These are phyloP conservation scores for Drosophila funebris DNA, from an alignment of 1,140 invertebrate genomes.

Conservation along the genomic window DNA sequence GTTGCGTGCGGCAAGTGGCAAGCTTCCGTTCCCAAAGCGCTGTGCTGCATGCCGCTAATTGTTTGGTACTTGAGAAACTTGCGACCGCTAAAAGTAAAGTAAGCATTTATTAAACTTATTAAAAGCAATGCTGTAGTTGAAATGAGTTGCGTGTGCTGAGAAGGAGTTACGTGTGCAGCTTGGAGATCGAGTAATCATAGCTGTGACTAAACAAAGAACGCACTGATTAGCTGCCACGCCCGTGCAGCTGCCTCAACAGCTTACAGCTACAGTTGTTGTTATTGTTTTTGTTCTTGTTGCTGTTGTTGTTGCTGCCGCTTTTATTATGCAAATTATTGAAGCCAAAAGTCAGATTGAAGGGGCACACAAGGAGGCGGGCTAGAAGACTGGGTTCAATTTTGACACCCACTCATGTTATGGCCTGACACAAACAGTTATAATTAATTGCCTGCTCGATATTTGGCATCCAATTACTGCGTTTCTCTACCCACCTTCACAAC, in stretches of 20 bases:
- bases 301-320: conserved; percentile 41
- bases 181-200: conserved; percentile 26
- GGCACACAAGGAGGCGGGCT: not conserved
- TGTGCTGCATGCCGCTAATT: conserved; percentile 72
- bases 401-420: conserved; percentile 61
- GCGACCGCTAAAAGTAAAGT: conserved; percentile 76
- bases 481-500: conserved; percentile 2
- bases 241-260: conserved; percentile 23
- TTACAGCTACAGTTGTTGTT: not conserved
- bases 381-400: conserved; percentile 14
- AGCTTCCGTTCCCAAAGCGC: conserved; percentile 70
- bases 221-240: conserved; percentile 73
- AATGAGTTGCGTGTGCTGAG: conserved; percentile 50
- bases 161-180: conserved; percentile 8
- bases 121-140: conserved; percentile 53
- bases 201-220: conserved; percentile 59
- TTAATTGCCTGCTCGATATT: conserved; percentile 76
- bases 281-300: not conserved
- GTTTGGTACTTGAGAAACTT: conserved; percentile 76
- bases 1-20: conserved; percentile 71
- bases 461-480: conserved; percentile 60
- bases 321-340: conserved; percentile 70
- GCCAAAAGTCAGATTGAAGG: conserved; percentile 37
- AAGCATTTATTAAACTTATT: conserved; percentile 81
- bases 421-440: conserved; percentile 71